Evolutionary conservation across 2,113 vertebrate species (phyloP), one percentile per base, ranked within the genome.

Genomic region (Chaetura pelagica): DNA sequence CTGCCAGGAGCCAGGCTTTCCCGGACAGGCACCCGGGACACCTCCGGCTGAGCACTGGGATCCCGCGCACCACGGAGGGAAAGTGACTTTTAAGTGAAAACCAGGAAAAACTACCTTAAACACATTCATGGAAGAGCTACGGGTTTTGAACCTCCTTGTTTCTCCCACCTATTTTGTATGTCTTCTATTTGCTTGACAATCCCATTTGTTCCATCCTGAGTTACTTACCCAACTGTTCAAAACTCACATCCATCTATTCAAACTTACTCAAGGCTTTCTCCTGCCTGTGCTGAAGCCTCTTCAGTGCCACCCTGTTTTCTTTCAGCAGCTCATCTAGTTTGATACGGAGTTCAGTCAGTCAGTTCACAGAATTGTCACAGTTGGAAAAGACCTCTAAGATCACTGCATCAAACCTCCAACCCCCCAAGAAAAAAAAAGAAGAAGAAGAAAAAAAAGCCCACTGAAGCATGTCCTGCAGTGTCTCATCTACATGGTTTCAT

Each of bases 181-280:
- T 64, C 19, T 40, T 40, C 35, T 76, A 3, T 44, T 79, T 18
- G 14, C 17, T 42, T 40, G 35, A 7, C 10, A 30, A 9, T 35
- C 6, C 48, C 58, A 2, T 61, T 55, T 26, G 21, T 52, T 67
- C 57, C 27, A 30, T 58, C 51, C 10, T 19, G 29, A 52, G 38
- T n/a, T 42, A 52, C 27, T 77, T 4, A 5, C 12, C 26, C 38
- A 26, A 27, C 20, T 1, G 0, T 44, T 52, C 48, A 26, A 27
- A 78, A 13, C 27, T 81, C 24, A 26, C 27, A 44, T 77, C 42
- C 34, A 8, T 15, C 52, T 55, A 9, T 17, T 99, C 98, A 77
- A 99, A 99, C 94, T 98, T 99, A 94, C 98, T 98, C 95, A 99
- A 97, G 40, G 99, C 99, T 97, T 99, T 99, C 97, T 99, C 99